Conservation (phyloP, 1,140 invertebrate genomes). For the Leptopilina clavipes region DNA sequence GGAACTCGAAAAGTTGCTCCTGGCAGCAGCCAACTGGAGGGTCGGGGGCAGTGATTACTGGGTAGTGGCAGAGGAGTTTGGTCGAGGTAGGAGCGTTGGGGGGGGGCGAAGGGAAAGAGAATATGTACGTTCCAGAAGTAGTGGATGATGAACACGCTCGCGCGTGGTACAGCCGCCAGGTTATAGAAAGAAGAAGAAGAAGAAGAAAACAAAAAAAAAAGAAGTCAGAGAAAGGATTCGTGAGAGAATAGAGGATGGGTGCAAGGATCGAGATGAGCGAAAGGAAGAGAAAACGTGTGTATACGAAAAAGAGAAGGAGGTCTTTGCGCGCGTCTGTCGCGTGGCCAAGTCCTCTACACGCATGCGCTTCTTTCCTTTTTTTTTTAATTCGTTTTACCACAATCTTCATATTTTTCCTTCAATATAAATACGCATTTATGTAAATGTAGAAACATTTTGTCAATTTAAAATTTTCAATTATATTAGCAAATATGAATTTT, state of each 20-base stretch:
- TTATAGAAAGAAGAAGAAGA: too few species aligned
- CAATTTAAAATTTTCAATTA: too few species aligned
- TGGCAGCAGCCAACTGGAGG: constrained; percentile 42
- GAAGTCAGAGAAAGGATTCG: constrained; percentile 29
- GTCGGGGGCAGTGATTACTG: constrained; percentile 32
- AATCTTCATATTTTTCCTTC: constrained; percentile 36
- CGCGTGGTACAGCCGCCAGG: constrained; percentile 47
- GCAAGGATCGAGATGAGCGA: constrained; percentile 40
- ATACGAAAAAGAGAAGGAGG: constrained; percentile 33
- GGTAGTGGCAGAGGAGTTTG: constrained; percentile 32
- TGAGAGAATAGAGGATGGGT: constrained; percentile 39
- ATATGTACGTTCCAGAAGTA: constrained; percentile 49
- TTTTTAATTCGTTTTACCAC: constrained; percentile 24
- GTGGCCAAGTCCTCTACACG: constrained; percentile 59
- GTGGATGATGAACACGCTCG: constrained; percentile 50
- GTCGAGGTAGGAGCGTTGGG: background rate
- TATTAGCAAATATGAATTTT: too few species aligned
- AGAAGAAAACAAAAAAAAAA: constrained; percentile 20
- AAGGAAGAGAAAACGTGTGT: constrained; percentile 37
- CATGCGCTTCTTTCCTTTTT: constrained; percentile 46
- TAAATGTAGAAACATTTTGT: too few species aligned
- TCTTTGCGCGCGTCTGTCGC: constrained; percentile 64
- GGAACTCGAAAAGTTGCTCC: constrained; percentile 55
- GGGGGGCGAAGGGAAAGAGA: constrained; percentile 42
- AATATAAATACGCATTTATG: too few species aligned